Conservation (phyloP, 2,113 vertebrate genomes). For the Polypterus senegalus region DNA sequence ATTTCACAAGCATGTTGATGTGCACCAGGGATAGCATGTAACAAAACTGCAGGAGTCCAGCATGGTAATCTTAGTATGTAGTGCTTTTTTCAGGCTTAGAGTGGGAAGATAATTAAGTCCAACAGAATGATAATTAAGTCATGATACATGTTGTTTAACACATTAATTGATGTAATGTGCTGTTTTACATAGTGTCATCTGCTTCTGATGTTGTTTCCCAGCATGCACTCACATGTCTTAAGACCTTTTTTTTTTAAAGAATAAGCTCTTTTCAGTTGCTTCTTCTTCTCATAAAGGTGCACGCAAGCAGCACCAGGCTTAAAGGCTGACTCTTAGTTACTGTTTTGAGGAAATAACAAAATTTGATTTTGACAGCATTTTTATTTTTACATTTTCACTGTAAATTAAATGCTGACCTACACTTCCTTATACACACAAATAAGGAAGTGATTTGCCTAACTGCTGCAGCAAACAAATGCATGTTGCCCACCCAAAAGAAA, state of each 20-base stretch:
- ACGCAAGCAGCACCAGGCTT: too few relatives aligned
- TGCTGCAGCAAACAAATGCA: too few relatives aligned
- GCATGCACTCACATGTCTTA: not conserved
- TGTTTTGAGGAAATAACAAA: too few relatives aligned
- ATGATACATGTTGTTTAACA: slow-evolving; percentile 2
- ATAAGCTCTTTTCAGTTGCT: not conserved
- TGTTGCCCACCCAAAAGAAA: too few relatives aligned
- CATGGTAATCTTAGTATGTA: not conserved
- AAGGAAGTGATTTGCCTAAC: too few relatives aligned
- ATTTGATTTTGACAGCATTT: too few relatives aligned
- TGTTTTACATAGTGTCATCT: not conserved
- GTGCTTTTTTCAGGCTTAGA: not conserved
- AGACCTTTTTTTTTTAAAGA: too few relatives aligned
- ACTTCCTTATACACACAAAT: too few relatives aligned
- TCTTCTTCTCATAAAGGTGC: not conserved
- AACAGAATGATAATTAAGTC: slow-evolving; percentile 14
- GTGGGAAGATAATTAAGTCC: slow-evolving; percentile 3
- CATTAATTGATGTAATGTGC: slow-evolving; percentile 1
- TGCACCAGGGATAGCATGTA: slow-evolving; percentile 18
- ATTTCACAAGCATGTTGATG: slow-evolving; percentile 32
- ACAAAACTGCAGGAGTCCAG: slow-evolving; percentile 1
- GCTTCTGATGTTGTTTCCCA: slow-evolving; percentile 2
- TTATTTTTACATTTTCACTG: too few relatives aligned
- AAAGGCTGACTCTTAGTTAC: too few relatives aligned
- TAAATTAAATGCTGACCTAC: too few relatives aligned